These are phyloP conservation scores for Phrynocephalus guinanensis DNA, from an alignment of 2,797 vertebrate species.

Conservation along the genomic window DNA sequence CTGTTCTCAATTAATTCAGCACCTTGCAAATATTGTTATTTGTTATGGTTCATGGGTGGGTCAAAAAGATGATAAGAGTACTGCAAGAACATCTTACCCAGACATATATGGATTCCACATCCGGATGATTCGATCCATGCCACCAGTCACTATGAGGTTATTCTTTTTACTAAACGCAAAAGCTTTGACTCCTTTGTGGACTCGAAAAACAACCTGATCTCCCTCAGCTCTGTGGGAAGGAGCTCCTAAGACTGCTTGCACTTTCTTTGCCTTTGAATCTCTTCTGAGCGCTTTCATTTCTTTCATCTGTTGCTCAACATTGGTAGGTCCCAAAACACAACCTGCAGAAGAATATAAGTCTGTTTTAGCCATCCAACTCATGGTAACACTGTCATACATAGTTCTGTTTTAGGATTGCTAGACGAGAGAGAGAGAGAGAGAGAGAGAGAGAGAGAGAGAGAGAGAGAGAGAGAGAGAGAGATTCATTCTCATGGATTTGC, in stretches of 20 bases:
- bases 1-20: neutral
- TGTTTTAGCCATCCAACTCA: constrained; percentile 19
- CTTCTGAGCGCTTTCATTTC: constrained; percentile 73
- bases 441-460: no score
- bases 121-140: constrained; percentile 77
- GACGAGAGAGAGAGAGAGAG: neutral
- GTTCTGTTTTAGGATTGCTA: neutral
- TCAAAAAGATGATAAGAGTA: neutral
- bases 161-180: constrained; percentile 79
- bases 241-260: constrained; percentile 47
- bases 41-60: neutral
- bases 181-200: constrained; percentile 77
- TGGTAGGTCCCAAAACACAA: constrained; percentile 69
- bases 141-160: constrained; percentile 80
- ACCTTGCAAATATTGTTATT: neutral
- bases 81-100: constrained; percentile 65
- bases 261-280: constrained; percentile 74
- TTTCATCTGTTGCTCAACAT: constrained; percentile 76
- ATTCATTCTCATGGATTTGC: constrained; percentile 54
- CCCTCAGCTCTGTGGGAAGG: constrained; percentile 69
- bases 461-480: no score
- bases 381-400: neutral
- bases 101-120: constrained; percentile 83
- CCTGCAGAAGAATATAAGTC: constrained; percentile 69
- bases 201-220: constrained; percentile 76